These are phyloP conservation scores for Haemorhous mexicanus DNA, from an alignment of 2,113 vertebrate genomes.

Conservation along the genomic window DNA sequence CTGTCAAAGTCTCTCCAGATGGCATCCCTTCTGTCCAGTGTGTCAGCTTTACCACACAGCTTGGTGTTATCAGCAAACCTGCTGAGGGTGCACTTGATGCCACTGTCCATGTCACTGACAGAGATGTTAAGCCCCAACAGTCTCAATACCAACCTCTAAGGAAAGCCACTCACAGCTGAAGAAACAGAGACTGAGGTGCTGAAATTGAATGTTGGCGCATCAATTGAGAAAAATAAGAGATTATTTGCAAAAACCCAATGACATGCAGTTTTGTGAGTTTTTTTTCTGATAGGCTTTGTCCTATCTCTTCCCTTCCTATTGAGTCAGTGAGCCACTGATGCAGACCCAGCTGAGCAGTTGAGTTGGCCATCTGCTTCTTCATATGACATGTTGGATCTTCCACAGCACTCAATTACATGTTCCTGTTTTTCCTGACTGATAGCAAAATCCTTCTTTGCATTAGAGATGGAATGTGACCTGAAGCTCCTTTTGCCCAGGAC, in stretches of 20 bases:
- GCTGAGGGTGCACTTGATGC: not conserved
- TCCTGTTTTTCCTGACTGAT: not conserved
- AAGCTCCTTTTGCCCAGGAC: not conserved
- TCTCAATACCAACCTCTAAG: not conserved
- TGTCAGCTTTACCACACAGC: not conserved
- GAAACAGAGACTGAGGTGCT: not conserved
- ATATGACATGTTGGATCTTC: not conserved
- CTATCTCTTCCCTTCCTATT: not conserved
- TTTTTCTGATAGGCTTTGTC: not conserved
- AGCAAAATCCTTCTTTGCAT: not conserved
- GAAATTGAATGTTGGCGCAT: not conserved
- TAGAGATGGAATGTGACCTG: not conserved
- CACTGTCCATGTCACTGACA: not conserved
- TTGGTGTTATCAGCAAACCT: not conserved
- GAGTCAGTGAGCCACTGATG: not conserved
- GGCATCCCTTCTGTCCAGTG: not conserved
- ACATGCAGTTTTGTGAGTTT: not conserved
- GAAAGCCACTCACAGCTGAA: not conserved
- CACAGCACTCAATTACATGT: not conserved
- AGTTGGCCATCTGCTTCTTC: not conserved
- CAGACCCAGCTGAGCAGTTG: not conserved
- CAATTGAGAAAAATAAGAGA: not conserved
- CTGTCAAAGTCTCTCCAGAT: not conserved
- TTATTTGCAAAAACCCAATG: not conserved
- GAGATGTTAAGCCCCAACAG: not conserved